phyloP scores from a whole-genome alignment of 2,888 invertebrate genomes.

The Drosophila bunnanda region DNA sequence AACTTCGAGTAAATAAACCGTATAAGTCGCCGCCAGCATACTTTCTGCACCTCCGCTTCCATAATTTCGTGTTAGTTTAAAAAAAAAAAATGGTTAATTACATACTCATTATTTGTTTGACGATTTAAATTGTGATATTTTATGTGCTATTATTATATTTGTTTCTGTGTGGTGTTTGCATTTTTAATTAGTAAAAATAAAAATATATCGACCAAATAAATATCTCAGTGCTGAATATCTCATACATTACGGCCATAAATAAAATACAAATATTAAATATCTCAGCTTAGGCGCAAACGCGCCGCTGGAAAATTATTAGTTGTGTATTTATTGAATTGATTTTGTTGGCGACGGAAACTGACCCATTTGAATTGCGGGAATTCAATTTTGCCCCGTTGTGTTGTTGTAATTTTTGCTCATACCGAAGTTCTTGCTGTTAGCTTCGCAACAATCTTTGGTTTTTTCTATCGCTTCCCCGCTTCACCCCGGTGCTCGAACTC shows the following conservation, averaged over 20 bases:
- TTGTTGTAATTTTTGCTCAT: not conserved
- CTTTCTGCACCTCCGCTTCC: not conserved
- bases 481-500: not conserved
- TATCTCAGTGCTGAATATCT: not conserved
- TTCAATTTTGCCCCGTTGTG: not conserved
- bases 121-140: not conserved
- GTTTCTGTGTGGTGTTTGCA: too few relatives aligned
- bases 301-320: too few relatives aligned
- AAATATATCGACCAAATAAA: not conserved
- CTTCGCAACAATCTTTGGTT: not conserved
- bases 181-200: not conserved
- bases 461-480: not conserved
- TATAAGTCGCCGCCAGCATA: not conserved
- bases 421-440: not conserved
- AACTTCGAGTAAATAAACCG: not conserved
- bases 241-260: not conserved
- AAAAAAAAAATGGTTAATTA: not conserved
- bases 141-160: not conserved
- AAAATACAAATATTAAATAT: not conserved
- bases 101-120: slow-evolving; percentile 1
- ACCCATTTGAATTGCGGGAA: too few relatives aligned
- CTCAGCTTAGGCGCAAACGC: too few relatives aligned
- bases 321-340: too few relatives aligned
- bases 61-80: not conserved
- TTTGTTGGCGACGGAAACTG: not conserved